Percentiles rank a stretch among this genome's conserved stretches.
These are phyloP conservation scores for Spicauda simplicius DNA, from an alignment of 2,888 invertebrate genomes.

Conservation along the genomic window DNA sequence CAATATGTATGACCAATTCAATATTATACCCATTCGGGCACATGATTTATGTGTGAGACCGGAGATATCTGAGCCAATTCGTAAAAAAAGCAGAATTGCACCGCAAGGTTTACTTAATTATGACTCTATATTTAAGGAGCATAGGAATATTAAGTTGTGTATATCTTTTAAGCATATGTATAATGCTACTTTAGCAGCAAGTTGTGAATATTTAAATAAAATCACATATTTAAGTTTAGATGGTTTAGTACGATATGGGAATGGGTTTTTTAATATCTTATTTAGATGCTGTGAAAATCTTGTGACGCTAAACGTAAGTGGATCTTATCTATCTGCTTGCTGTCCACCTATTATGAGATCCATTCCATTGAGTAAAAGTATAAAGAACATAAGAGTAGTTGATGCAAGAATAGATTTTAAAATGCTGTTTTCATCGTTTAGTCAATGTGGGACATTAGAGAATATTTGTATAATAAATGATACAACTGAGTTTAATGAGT, in stretches of 20 bases:
- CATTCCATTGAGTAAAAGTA: slow-evolving; percentile 53
- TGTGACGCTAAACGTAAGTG: slow-evolving; percentile 60
- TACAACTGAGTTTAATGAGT: slow-evolving; percentile 45
- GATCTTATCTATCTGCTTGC: slow-evolving; percentile 50
- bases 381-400: slow-evolving; percentile 65
- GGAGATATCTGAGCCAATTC: slow-evolving; percentile 35
- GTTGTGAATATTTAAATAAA: slow-evolving; percentile 60
- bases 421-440: slow-evolving; percentile 57
- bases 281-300: slow-evolving; percentile 62
- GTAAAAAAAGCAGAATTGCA: slow-evolving; percentile 54
- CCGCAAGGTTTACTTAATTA: slow-evolving; percentile 56
- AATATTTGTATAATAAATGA: slow-evolving; percentile 63
- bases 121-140: slow-evolving; percentile 57
- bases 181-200: slow-evolving; percentile 50
- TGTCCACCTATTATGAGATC: slow-evolving; percentile 51
- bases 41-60: slow-evolving; percentile 30
- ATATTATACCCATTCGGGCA: slow-evolving; percentile 45
- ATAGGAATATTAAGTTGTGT: slow-evolving; percentile 52
- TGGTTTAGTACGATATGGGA: slow-evolving; percentile 55
- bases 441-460: slow-evolving; percentile 63
- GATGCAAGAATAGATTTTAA: slow-evolving; percentile 61
- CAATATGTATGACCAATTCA: slow-evolving; percentile 55
- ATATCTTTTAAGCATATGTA: slow-evolving; percentile 53
- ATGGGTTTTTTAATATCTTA: slow-evolving; percentile 64
- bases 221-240: slow-evolving; percentile 65